Conservation (phyloP, 2,113 vertebrate genomes). For the Eulemur rufifrons region DNA sequence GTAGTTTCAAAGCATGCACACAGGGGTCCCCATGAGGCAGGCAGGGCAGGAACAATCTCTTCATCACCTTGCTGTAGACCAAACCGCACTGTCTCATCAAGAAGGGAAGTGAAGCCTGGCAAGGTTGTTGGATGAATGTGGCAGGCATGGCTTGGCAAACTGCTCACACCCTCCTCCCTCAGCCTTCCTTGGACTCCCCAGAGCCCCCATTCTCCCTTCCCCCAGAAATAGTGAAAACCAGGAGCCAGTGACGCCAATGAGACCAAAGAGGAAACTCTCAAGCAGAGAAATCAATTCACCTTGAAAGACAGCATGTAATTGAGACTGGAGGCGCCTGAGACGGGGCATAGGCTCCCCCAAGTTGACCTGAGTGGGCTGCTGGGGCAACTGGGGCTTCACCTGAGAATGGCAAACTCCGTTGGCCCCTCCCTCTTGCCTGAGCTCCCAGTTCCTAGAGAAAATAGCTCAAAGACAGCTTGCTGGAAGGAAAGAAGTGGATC, state of each 20-base stretch:
- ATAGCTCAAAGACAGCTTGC: background rate
- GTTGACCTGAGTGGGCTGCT: constrained; percentile 23
- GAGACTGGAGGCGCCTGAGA: background rate
- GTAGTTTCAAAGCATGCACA: background rate
- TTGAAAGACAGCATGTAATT: constrained; percentile 31
- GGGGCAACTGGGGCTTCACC: background rate
- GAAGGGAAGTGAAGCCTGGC: constrained; percentile 12
- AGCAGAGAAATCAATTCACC: constrained; percentile 53
- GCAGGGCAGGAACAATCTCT: background rate
- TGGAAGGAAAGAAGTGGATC: constrained; percentile 7
- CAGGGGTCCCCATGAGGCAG: background rate
- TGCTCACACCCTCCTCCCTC: background rate
- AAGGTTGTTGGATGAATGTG: background rate
- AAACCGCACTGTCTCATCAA: background rate
- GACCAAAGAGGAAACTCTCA: constrained; percentile 53
- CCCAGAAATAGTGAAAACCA: constrained; percentile 12
- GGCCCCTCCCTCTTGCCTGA: background rate
- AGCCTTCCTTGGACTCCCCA: background rate
- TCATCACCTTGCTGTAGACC: background rate
- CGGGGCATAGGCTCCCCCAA: background rate
- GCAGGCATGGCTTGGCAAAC: background rate
- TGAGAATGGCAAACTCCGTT: background rate
- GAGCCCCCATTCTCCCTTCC: background rate
- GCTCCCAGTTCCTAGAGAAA: background rate
- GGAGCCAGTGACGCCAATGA: background rate